Conservation (phyloP, 2,888 invertebrate genomes). For the Aleiodes alternator region DNA sequence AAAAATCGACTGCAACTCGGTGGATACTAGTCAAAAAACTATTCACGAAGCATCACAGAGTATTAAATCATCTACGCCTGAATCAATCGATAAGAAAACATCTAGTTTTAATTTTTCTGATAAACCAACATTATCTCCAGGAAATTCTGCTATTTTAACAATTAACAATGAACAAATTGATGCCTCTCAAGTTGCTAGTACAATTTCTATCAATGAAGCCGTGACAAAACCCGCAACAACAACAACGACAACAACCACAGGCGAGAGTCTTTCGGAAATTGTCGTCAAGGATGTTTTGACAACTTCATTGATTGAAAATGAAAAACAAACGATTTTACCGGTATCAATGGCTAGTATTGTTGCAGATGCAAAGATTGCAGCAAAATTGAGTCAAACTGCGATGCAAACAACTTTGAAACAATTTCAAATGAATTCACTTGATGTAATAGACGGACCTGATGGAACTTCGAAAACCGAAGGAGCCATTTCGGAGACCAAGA, state of each 20-base stretch:
- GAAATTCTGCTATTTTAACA: background rate
- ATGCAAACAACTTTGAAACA: conserved; percentile 41
- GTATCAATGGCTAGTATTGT: conserved; percentile 65
- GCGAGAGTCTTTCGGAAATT: conserved; percentile 42
- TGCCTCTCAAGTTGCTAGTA: background rate
- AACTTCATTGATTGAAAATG: conserved; percentile 54
- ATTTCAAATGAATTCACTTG: conserved; percentile 35
- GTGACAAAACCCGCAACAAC: conserved; percentile 47
- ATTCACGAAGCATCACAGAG: background rate
- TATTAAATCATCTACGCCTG: conserved; percentile 1
- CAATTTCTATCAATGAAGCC: conserved; percentile 1
- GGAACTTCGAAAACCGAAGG: conserved; percentile 5
- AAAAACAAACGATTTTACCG: conserved; percentile 57
- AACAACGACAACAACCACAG: conserved; percentile 12
- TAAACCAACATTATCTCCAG: background rate
- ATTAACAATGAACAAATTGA: background rate
- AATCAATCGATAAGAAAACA: conserved; percentile 29
- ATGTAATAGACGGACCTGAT: conserved; percentile 16
- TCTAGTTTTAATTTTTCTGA: conserved; percentile 20
- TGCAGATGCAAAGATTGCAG: conserved; percentile 68
- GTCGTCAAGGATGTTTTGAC: conserved; percentile 53
- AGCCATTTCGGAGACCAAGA: conserved; percentile 10
- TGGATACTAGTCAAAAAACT: conserved; percentile 49
- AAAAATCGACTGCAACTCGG: conserved; percentile 59
- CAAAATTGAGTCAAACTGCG: conserved; percentile 64